Evolutionary conservation across 2,888 invertebrate genomes (phyloP), one percentile per base, ranked within the genome.

Genomic region (Drosophila merina): DNA sequence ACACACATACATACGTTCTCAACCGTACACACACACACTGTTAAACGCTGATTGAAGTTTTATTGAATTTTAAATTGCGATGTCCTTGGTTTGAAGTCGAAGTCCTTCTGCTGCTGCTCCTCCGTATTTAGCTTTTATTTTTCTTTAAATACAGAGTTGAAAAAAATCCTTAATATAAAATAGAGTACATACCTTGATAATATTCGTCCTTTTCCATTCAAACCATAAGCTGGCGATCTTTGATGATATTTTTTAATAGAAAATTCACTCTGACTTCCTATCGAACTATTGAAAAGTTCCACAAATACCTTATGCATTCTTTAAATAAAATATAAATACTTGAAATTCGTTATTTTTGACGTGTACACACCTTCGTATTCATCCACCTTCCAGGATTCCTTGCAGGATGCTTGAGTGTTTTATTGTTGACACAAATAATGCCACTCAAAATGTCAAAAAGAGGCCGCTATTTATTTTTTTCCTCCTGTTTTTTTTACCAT

Each of bases 391-490:
- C 57, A 26, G 14, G 14, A 40, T 45, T 40, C 38, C 30, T 42
- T 50, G 71, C 75, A 67, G 73, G 75, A 44, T 58, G 40, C 60
- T 69, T 76, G 78, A 84, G 85, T 77, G 86, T 83, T 86, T 84
- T 86, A 84, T 84, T 84, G 83, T 86, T 86, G 79, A 79, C 87
- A 86, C 87, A 86, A 84, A 86, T 86, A 84, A 84, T 84, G 85
- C 85, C 82, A 85, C 87, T 86, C 85, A 79, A 77, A 70, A 82
- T 76, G 82, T 82, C 85, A 81, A 79, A 81, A 86, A 81, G 82
- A 85, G 80, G 80, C 80, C 72, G 76, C 76, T 72, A 42, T 72
- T 59, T 57, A 20, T 20, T 20, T 20, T 20, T 20, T 20, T 20
- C 20, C 20, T 20, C 20, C 20, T 20, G 20, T 20, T 20, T 52